Conservation (phyloP, 2,888 invertebrate species). For the Sepioteuthis lessoniana region DNA sequence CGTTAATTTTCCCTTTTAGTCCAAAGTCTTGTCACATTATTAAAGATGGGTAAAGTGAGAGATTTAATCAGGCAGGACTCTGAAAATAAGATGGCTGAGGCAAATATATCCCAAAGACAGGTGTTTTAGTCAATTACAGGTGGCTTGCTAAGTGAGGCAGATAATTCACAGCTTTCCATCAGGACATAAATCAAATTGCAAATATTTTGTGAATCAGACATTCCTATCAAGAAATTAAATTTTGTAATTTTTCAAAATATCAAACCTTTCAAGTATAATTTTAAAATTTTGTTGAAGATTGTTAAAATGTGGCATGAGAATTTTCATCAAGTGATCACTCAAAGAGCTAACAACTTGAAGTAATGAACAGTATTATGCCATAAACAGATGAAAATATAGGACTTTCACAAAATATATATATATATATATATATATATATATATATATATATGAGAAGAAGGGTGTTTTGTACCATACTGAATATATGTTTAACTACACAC, state of each 20-base stretch:
- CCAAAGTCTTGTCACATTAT: not conserved
- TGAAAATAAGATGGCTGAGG: not conserved
- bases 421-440: conserved; percentile 33
- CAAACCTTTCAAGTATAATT: conserved; percentile 1
- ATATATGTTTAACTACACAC: too few species aligned
- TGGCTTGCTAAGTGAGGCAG: not conserved
- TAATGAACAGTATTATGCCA: not conserved
- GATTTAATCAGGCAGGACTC: not conserved
- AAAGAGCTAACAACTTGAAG: not conserved
- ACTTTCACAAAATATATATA: not conserved
- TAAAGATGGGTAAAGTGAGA: not conserved
- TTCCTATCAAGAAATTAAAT: conserved; percentile 23
- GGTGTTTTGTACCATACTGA: too few species aligned
- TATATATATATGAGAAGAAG: not conserved
- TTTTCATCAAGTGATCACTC: not conserved
- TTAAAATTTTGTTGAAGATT: not conserved
- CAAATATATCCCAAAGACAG: not conserved
- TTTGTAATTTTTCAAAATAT: conserved; percentile 33
- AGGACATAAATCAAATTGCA: too few species aligned
- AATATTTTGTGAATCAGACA: not conserved
- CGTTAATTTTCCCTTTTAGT: conserved; percentile 23
- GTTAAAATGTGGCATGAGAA: not conserved
- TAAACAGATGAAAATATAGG: not conserved
- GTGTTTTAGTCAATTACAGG: conserved; percentile 16
- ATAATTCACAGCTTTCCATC: not conserved